Percentiles rank a stretch among this genome's conserved stretches.
These are phyloP conservation scores for Neopelma chrysocephalum DNA, from an alignment of 2,797 vertebrate species.

Conservation along the genomic window DNA sequence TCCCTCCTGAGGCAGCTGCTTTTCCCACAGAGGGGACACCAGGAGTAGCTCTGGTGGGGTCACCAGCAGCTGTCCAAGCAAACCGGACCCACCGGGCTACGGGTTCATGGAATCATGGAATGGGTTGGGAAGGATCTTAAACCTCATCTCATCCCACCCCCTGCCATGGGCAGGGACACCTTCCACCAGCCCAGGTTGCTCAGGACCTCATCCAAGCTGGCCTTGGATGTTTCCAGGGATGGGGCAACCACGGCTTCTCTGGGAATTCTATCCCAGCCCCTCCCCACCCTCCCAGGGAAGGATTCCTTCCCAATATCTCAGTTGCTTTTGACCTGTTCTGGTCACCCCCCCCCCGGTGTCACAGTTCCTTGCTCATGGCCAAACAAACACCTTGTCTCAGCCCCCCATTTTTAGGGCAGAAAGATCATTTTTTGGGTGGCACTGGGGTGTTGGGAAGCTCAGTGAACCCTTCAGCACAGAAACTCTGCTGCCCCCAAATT, in stretches of 20 bases:
- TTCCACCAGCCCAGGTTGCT: neutral
- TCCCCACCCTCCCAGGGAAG: fast-evolving
- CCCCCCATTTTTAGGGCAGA: neutral
- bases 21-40: neutral
- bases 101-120: neutral
- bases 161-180: neutral
- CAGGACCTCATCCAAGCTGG: neutral
- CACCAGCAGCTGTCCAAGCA: neutral
- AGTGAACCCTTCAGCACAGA: neutral
- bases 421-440: neutral
- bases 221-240: neutral
- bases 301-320: neutral
- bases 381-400: neutral
- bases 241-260: neutral
- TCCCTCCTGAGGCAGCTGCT: neutral
- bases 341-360: neutral
- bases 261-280: no score
- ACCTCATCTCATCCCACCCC: neutral
- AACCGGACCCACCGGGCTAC: neutral
- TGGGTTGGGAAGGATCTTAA: neutral
- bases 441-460: neutral
- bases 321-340: neutral
- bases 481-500: neutral
- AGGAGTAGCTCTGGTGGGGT: neutral
- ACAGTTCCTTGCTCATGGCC: neutral